Evolutionary conservation across 2,888 invertebrate genomes (phyloP), one percentile per base, ranked within the genome.

Genomic region (Rhynchonema sp.): DNA sequence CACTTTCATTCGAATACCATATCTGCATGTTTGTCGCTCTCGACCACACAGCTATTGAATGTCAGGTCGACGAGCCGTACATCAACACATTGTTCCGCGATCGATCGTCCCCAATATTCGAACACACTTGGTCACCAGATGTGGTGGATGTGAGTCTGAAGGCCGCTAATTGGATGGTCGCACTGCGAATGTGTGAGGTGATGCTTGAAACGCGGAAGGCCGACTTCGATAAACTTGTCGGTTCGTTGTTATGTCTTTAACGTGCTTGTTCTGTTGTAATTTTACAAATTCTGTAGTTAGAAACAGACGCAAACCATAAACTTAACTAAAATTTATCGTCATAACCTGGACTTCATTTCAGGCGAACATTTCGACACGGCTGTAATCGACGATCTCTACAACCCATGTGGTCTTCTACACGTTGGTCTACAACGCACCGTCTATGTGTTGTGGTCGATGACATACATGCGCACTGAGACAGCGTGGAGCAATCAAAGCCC

Each of bases 401-500:
- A 73, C 58, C 69, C 72, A 2, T 72, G 72, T 63, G 72, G 70
- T 25, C 62, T 72, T 17, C 61, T 72, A 29, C 63, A 66, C 49
- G 66, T 67, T 20, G 49, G 49, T n/a, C 49, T 49, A n/a, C 49
- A 49, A n/a, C 9, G n/a, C 3, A 49, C 49, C 20, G 49, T 49
- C n/a, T 49, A 49, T 49, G 62, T 72, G 56, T 72, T 72, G 60
- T 72, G 69, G 69, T 69, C 69, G 27, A 64, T 67, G 65, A 71
- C 70, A 1, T 63, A 66, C 2, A 60, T 72, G 53, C 65, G 72
- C 25, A 69, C 72, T 9, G 72, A 72, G 63, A 69, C 70, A 3
- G 72, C 72, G 1, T 72, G 72, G 72, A 65, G 69, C 27, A 67
- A 69, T 59, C 72, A 72, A 30, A 65, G 64, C 17, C 72, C 72